Percentiles rank a stretch among this genome's conserved stretches.
phyloP scores from a whole-genome alignment of 2,113 vertebrate genomes.

The Rhodinocichla rosea region DNA sequence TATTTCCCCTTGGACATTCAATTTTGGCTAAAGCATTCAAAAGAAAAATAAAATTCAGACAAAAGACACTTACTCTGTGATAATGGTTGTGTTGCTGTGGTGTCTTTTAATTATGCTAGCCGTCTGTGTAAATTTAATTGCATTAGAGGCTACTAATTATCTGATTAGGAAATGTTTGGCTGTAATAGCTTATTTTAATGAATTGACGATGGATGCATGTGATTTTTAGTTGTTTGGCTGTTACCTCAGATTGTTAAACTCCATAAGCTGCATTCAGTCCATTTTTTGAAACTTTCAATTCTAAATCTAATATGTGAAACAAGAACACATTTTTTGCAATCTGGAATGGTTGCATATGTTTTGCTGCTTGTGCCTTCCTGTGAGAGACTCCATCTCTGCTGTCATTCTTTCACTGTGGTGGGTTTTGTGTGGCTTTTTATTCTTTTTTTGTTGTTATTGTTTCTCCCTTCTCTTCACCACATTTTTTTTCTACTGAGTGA shows the following conservation, averaged over 20 bases:
- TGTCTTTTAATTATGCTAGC: constrained; percentile 36
- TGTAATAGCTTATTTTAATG: constrained; percentile 38
- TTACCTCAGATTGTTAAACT: constrained; percentile 1
- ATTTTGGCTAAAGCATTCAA: background rate
- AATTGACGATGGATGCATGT: background rate
- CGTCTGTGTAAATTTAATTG: constrained; percentile 20
- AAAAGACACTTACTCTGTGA: background rate
- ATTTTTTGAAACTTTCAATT: background rate
- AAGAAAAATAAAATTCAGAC: constrained; percentile 11
- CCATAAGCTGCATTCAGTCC: background rate
- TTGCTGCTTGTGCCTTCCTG: background rate
- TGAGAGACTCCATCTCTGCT: background rate
- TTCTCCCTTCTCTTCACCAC: background rate
- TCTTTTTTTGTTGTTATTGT: too few species aligned
- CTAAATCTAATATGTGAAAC: background rate
- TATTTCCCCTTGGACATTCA: background rate
- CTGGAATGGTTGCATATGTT: background rate
- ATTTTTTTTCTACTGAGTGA: background rate
- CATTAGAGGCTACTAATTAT: constrained; percentile 49
- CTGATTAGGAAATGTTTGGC: constrained; percentile 38
- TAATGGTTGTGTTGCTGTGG: constrained; percentile 1
- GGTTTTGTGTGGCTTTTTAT: background rate
- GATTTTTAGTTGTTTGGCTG: background rate
- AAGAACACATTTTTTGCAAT: background rate
- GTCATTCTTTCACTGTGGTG: background rate